Conservation (phyloP, 92 coral and sea anemone genomes). For the Siderastrea radians region DNA sequence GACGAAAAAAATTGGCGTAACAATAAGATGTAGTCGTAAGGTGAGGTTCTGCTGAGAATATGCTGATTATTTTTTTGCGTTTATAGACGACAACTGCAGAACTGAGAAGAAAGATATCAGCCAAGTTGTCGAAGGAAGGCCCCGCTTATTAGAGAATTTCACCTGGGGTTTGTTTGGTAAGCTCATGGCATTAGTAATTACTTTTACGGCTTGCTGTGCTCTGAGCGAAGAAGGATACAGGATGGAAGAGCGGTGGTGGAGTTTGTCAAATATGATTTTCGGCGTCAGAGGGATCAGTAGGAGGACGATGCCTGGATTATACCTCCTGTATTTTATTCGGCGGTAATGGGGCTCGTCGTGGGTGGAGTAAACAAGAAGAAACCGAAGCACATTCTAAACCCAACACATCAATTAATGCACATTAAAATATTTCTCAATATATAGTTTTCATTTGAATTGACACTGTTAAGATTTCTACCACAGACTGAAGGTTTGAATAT, state of each 20-base stretch:
- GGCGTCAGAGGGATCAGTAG: constrained; percentile 8
- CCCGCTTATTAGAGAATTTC: background rate
- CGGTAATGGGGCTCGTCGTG: background rate
- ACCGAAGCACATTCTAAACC: too few relatives aligned
- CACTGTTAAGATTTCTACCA: too few relatives aligned
- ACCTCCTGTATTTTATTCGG: constrained; percentile 20
- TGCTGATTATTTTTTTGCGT: background rate
- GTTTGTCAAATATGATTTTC: background rate
- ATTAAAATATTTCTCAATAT: too few relatives aligned
- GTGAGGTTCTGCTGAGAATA: too few relatives aligned
- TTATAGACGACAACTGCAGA: background rate
- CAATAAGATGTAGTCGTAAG: too few relatives aligned
- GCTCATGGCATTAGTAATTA: constrained; percentile 18
- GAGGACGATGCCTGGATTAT: constrained; percentile 10
- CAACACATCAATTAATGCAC: too few relatives aligned
- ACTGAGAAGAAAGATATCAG: background rate
- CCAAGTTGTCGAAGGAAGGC: background rate
- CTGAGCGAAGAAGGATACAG: background rate
- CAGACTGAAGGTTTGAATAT: too few relatives aligned
- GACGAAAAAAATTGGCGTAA: too few relatives aligned
- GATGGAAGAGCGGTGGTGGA: background rate
- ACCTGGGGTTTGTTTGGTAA: constrained; percentile 31
- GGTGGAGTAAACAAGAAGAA: too few relatives aligned
- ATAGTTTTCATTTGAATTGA: too few relatives aligned
- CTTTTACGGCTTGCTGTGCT: background rate